Evolutionary conservation across 2,113 vertebrate genomes (phyloP), one percentile per base, ranked within the genome.

Genomic region (Lamprotornis superbus): DNA sequence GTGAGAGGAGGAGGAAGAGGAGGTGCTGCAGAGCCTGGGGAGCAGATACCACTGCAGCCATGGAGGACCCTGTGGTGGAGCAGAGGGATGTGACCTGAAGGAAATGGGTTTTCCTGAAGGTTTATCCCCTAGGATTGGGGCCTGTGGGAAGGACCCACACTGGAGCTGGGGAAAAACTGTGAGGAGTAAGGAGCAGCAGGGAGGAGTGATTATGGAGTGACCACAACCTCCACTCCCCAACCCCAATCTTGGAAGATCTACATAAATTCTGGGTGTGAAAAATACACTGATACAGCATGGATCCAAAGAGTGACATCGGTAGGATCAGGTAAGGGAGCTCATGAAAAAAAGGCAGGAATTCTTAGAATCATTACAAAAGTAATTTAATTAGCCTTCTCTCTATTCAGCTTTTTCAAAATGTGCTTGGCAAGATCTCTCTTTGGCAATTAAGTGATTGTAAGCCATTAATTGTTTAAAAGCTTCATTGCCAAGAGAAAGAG

Each of bases 141-240:
- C 10, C 35, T 16, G 3, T 30, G 28, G 11, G 15, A 55, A 82
- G 23, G 10, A 50, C 25, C 6, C 37, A 42, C 0, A 0, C 8
- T 39, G 37, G 15, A 46, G 9, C 6, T 70, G 30, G 8, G 16
- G 28, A 40, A 60, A 60, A 75, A 55, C 16, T 12, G 9, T 40
- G 13, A 59, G 19, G 30, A 67, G 11, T 15, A 49, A 87, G 31
- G 35, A 77, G 19, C 0, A 0, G 15, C 22, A 64, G 31, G 33
- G 9, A 68, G 16, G 14, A 87, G 4, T 7, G 23, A 6, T 46
- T 25, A 4, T 9, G 8, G 17, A 42, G 5, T 6, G 7, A n/a
- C 6, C 10, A 9, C 5, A 5, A 7, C 17, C 5, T 12, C 44
- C 11, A 8, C 50, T 46, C 22, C 7, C 12, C 18, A 73, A 3